Conservation (phyloP, 2,113 vertebrate species). For the Paraplagusia blochii region DNA sequence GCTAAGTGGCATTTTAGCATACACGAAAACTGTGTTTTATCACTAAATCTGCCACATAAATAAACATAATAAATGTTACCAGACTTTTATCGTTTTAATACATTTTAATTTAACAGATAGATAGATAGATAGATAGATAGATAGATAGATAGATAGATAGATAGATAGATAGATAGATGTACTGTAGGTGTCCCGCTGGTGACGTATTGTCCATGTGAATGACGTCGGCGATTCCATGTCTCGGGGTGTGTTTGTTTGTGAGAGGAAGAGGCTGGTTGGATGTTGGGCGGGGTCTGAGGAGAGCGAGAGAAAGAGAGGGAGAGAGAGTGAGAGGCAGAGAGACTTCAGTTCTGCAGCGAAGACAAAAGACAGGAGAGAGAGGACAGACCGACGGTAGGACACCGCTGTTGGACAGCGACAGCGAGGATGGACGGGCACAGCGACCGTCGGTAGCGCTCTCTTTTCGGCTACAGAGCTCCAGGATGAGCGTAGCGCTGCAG, state of each 20-base stretch:
- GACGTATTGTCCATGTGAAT: constrained; percentile 35
- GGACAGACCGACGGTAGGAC: constrained; percentile 1
- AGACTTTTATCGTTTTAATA: too few relatives aligned
- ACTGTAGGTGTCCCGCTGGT: constrained; percentile 10
- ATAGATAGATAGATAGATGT: neutral
- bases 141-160: constrained; percentile 14
- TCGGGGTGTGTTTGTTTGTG: constrained; percentile 67
- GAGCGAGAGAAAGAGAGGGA: neutral
- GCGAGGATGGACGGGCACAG: constrained; percentile 56
- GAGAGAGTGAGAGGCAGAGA: neutral
- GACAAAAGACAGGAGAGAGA: neutral
- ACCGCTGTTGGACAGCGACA: neutral
- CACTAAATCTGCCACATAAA: too few relatives aligned
- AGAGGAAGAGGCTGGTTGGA: constrained; percentile 64
- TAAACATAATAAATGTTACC: too few relatives aligned
- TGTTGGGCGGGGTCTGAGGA: constrained; percentile 61
- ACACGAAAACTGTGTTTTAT: too few relatives aligned
- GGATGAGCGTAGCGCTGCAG: constrained; percentile 73
- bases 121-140: neutral
- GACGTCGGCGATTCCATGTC: constrained; percentile 53
- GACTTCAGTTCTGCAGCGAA: constrained; percentile 1
- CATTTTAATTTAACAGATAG: neutral
- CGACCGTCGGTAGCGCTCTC: constrained; percentile 57
- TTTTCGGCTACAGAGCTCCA: constrained; percentile 53
- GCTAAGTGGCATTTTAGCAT: too few relatives aligned